Base-by-base conservation (phyloP, 2,113 vertebrate species). In the Chloropsis cyanopogon region DNA sequence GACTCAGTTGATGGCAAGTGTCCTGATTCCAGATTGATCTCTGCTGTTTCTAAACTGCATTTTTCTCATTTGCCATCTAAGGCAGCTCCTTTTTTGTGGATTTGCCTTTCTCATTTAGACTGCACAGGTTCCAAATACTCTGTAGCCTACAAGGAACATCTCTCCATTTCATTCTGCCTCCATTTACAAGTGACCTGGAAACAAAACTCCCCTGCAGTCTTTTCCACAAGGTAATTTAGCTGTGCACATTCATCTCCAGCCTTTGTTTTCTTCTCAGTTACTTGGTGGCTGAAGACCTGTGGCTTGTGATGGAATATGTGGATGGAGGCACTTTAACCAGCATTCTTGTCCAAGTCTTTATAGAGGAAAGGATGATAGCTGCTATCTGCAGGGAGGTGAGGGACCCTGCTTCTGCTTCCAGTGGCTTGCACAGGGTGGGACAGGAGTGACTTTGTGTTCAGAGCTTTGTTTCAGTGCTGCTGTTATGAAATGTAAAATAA, bases 281-380 rank as follows among this genome's bases (percentile, higher is more conserved):
- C 96, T 97, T 99, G 95, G 99, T 99, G 5, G 98, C 98, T 69
- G 99, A 99, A 87, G 99, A 99, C 94, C 97, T 99, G 53, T 99
- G 99, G 99, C 99, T 99, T 12, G 99, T 99, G 86, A 99, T 99
- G 99, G 99, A 99, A 56, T 99, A 99, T 95, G 97, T 99, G 98
- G 99, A 99, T 21, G 99, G 99, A 46, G 99, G 99, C 75, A 99
- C 99, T 20, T 96, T 99, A 93, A 99, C 99, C 10, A 99, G 99
- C 44, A 98, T 99, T 35, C 99, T 99, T 69, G 98, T 98, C 8
- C 99, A 98, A 96, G 99, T 99, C 14, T 98, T 98, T 91, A 99
- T 99, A 98, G 99, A 99, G 47, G 99, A 99, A 97, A 98, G 98
- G 52, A 98, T 99, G 97, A 99, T 99, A 73, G 99, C 99, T 92